Percentiles rank a stretch among this genome's conserved stretches.
Conservation (phyloP, 2,113 vertebrate species). For the Oplegnathus fasciatus region DNA sequence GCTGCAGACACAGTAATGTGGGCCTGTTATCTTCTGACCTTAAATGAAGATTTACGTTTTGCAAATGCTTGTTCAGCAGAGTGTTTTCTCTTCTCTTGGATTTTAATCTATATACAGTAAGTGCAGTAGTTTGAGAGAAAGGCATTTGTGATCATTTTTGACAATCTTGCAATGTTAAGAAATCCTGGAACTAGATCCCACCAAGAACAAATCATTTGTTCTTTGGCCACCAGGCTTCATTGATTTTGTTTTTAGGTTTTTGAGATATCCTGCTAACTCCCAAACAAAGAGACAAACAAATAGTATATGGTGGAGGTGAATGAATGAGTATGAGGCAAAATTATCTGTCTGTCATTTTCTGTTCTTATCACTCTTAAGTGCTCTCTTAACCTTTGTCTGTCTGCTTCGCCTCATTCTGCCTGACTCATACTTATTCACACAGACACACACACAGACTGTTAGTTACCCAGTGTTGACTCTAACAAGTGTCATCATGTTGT, state of each 20-base stretch:
- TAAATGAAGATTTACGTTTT: neutral
- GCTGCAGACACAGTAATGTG: neutral
- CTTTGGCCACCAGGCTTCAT: neutral
- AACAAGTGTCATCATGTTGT: constrained; percentile 70
- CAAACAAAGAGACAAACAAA: neutral
- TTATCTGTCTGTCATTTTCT: neutral
- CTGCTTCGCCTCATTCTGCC: constrained; percentile 31
- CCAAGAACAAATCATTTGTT: neutral
- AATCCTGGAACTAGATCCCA: neutral
- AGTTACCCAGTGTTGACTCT: constrained; percentile 28
- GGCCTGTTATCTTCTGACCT: neutral
- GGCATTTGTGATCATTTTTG: neutral
- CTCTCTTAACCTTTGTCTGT: constrained; percentile 11
- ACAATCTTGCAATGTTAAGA: neutral
- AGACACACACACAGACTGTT: neutral
- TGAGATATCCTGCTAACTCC: neutral
- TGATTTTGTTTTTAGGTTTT: neutral
- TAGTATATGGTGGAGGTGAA: neutral
- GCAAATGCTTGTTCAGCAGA: neutral
- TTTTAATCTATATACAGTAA: neutral
- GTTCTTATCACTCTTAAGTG: neutral
- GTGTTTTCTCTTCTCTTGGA: no score
- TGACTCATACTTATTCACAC: constrained; percentile 55
- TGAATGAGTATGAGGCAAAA: neutral
- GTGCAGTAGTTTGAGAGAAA: neutral